A percentile compares a stretch with the other conserved stretches of the same genome.
These are phyloP conservation scores for Astur gentilis DNA, from an alignment of 2,113 vertebrate genomes.

Conservation along the genomic window DNA sequence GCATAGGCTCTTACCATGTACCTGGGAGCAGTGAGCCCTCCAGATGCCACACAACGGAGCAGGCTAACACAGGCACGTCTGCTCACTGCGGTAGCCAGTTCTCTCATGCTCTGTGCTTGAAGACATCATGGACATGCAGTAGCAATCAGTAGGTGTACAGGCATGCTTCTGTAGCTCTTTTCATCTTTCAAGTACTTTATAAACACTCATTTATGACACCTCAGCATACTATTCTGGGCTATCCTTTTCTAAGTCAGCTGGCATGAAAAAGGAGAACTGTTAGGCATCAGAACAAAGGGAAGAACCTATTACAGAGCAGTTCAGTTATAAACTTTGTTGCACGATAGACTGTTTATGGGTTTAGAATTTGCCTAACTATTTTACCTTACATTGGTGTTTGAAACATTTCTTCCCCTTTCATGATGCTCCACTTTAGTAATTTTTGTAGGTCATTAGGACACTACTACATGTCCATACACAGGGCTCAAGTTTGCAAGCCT, in stretches of 20 bases:
- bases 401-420: neutral
- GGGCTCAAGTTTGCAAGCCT: neutral
- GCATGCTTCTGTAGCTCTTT: neutral
- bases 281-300: neutral
- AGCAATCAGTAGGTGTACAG: neutral
- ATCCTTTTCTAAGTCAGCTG: neutral
- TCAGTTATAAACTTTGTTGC: neutral
- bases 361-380: neutral
- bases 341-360: neutral
- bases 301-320: neutral
- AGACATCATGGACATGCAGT: rapidly evolving
- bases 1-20: rapidly evolving
- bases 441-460: neutral
- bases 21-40: neutral
- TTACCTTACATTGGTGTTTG: neutral
- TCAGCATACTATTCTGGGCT: neutral
- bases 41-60: rapidly evolving
- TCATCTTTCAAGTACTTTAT: neutral
- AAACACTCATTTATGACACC: neutral
- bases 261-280: neutral
- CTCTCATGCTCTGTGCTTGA: neutral
- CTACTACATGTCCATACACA: neutral
- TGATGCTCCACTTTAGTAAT: neutral
- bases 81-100: neutral
- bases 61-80: rapidly evolving